Evolutionary conservation across 2,888 invertebrate genomes (phyloP).

Genomic region (Arrhopalites spinosus): DNA sequence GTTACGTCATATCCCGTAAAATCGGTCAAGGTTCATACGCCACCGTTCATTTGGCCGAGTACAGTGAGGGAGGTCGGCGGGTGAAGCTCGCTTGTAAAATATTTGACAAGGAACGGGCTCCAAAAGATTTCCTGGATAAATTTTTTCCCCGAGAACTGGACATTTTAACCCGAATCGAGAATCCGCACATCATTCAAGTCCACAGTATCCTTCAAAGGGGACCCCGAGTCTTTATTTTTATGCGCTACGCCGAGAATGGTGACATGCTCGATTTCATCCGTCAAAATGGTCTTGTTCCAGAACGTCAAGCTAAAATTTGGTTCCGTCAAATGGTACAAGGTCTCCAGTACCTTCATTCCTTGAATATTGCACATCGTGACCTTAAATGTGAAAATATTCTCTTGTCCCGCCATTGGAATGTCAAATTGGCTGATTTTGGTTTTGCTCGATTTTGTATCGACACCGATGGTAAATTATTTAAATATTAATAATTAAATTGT

Average conservation of each 20-base stretch:
- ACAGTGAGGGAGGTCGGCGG: constrained; percentile 70
- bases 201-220: constrained; percentile 84
- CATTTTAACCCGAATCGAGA: constrained; percentile 84
- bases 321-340: constrained; percentile 85
- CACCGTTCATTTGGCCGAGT: constrained; percentile 84
- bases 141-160: constrained; percentile 93
- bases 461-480: constrained; percentile 49
- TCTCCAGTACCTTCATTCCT: constrained; percentile 79
- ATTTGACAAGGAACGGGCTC: constrained; percentile 87
- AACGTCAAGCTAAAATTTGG: constrained; percentile 80
- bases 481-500: too few species aligned
- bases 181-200: constrained; percentile 83
- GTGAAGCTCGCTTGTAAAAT: constrained; percentile 85
- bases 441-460: constrained; percentile 73
- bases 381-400: constrained; percentile 86
- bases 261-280: constrained; percentile 85
- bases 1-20: constrained; percentile 82
- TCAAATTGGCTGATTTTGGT: constrained; percentile 92
- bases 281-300: constrained; percentile 75
- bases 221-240: constrained; percentile 84
- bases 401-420: constrained; percentile 79
- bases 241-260: constrained; percentile 89
- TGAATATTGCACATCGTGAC: constrained; percentile 87
- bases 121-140: constrained; percentile 85
- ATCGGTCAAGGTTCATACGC: constrained; percentile 92